Conservation (phyloP, 2,888 invertebrate species). For the Nomada ferruginata region DNA sequence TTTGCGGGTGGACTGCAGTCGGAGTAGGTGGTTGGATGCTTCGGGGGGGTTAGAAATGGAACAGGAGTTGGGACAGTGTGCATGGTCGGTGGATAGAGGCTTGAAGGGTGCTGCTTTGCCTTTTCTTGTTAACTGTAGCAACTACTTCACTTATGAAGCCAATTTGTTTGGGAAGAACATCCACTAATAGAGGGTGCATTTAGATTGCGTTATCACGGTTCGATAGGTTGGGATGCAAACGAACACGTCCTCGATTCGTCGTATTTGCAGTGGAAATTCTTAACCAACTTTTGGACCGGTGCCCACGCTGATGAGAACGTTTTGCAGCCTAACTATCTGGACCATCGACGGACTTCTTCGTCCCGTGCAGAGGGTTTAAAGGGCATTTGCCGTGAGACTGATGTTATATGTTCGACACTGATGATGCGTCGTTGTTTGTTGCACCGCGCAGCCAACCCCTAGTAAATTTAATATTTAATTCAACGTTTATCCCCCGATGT, state of each 20-base stretch:
- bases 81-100: no score
- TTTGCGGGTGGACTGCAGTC: background rate
- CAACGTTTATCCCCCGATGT: no score
- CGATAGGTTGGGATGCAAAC: constrained; percentile 57
- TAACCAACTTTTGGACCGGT: constrained; percentile 59
- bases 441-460: background rate
- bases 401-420: no score
- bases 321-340: constrained; percentile 46
- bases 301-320: constrained; percentile 57
- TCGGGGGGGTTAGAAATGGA: no score
- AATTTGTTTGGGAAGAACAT: background rate
- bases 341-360: constrained; percentile 32
- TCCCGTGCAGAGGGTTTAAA: constrained; percentile 25
- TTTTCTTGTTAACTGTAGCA: no score
- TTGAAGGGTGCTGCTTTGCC: no score
- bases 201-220: constrained; percentile 48
- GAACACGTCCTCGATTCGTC: constrained; percentile 59
- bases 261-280: constrained; percentile 61
- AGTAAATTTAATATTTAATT: background rate
- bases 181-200: constrained; percentile 39
- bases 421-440: background rate
- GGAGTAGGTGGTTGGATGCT: background rate
- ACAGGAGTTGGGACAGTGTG: no score
- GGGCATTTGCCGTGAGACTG: background rate
- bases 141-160: no score